Conservation (phyloP, 2,797 vertebrate species). For the Poecilia velifera region DNA sequence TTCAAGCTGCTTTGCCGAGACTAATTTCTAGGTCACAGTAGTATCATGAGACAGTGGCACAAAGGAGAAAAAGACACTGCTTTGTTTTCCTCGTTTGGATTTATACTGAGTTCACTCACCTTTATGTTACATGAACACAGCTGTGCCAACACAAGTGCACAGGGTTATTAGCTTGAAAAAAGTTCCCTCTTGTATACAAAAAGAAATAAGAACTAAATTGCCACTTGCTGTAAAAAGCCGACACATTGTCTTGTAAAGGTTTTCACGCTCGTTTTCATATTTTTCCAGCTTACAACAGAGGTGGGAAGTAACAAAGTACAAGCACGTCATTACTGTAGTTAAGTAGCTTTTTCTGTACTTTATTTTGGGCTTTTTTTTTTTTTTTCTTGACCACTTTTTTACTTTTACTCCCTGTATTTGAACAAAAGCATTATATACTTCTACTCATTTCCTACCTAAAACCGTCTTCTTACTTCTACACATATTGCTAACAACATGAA, state of each 20-base stretch:
- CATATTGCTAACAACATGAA: background rate
- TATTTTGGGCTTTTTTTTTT: background rate
- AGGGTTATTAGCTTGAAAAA: background rate
- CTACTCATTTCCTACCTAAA: background rate
- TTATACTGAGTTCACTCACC: background rate
- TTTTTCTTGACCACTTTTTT: background rate
- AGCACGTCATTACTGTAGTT: background rate
- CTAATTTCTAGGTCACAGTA: background rate
- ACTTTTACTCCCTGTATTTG: background rate
- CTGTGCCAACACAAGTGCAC: background rate
- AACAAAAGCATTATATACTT: background rate
- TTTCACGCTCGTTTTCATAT: background rate
- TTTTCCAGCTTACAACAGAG: background rate
- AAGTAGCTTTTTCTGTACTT: background rate
- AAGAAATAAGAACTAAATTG: background rate
- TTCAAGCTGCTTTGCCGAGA: background rate
- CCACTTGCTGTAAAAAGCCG: background rate
- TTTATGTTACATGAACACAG: constrained; percentile 1
- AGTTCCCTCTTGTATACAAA: background rate
- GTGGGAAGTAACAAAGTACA: background rate
- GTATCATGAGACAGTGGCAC: background rate
- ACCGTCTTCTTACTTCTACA: background rate
- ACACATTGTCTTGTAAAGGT: background rate
- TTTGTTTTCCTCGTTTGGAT: background rate
- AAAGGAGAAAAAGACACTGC: background rate